phyloP scores from a whole-genome alignment of 1,140 invertebrate genomes.

The Argopecten irradians region DNA sequence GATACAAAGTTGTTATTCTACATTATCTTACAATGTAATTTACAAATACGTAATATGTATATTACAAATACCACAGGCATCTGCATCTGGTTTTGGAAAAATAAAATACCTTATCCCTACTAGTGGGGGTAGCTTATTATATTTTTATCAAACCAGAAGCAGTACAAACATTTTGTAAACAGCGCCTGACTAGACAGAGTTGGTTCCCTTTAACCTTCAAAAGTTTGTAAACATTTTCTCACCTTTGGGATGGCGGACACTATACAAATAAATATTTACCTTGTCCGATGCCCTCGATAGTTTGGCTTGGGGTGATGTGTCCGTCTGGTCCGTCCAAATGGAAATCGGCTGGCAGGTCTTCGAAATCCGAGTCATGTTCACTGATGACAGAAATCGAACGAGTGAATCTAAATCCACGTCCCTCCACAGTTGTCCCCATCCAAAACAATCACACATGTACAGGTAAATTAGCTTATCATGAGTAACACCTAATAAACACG shows the following conservation, averaged over 20 bases:
- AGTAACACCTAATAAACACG: neutral
- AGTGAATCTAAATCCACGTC: neutral
- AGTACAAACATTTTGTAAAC: no score
- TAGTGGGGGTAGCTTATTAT: no score
- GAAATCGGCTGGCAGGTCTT: neutral
- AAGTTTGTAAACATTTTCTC: slow-evolving; percentile 14
- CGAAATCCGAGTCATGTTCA: slow-evolving; percentile 15
- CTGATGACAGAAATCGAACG: neutral
- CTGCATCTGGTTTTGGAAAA: no score
- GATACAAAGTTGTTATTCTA: no score
- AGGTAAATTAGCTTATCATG: neutral
- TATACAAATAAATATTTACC: neutral
- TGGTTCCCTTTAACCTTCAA: neutral
- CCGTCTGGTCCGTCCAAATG: neutral
- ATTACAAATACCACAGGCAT: no score
- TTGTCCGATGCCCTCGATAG: neutral
- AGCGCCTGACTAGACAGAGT: neutral
- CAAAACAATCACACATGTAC: slow-evolving; percentile 6
- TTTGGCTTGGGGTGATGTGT: neutral
- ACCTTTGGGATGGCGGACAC: neutral
- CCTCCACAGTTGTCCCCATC: neutral
- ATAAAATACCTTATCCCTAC: no score
- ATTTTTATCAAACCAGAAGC: no score
- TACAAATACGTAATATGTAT: no score
- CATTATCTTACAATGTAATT: no score